phyloP scores from a whole-genome alignment of 2,113 vertebrate species.

The Psophia crepitans region DNA sequence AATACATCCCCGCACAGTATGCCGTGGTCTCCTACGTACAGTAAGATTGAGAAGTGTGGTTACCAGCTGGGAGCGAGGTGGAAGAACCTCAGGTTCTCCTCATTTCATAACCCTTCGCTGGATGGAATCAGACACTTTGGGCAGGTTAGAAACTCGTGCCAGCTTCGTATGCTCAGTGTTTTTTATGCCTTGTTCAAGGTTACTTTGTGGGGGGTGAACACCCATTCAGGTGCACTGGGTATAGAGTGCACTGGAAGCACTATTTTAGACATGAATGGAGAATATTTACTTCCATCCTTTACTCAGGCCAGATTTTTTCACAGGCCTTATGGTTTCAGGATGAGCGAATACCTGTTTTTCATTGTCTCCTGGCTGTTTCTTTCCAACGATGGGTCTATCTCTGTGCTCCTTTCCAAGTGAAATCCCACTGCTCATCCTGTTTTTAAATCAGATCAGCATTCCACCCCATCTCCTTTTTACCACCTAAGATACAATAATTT shows the following conservation, averaged over 20 bases:
- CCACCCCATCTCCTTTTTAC: neutral
- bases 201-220: neutral
- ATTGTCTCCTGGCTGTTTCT: constrained; percentile 22
- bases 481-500: neutral
- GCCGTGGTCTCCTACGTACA: neutral
- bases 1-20: neutral
- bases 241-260: neutral
- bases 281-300: constrained; percentile 25
- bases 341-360: constrained; percentile 15
- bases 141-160: neutral
- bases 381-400: neutral
- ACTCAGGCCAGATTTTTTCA: neutral
- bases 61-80: neutral
- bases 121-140: neutral
- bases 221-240: neutral
- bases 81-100: constrained; percentile 12
- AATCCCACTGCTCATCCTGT: neutral
- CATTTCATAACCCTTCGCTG: neutral
- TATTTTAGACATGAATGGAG: constrained; percentile 4
- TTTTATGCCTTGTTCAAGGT: constrained; percentile 30
- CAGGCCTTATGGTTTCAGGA: neutral
- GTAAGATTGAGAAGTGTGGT: constrained; percentile 17
- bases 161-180: neutral
- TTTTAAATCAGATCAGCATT: constrained; percentile 13
- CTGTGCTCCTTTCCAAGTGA: constrained; percentile 2